Evolutionary conservation across 2,888 invertebrate species (phyloP), one percentile per base, ranked within the genome.

Genomic region (Patella ulyssiponensis): DNA sequence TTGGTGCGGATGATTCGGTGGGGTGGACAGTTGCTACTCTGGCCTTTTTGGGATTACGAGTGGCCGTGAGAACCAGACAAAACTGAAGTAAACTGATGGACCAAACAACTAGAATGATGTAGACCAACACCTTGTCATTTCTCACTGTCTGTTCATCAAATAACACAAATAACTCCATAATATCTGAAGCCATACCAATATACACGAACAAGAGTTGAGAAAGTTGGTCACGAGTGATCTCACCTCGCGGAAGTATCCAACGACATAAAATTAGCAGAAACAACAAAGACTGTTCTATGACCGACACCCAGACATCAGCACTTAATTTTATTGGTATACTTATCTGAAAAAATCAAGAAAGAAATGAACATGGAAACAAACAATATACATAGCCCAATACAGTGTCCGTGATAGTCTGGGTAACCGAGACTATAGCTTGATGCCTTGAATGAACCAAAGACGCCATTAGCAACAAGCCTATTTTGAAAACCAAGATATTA

Each of bases 181-280:
- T 88, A 80, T 90, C 90, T 9, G 88, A 87, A 1, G 91, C 91
- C 80, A 91, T 90, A 51, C 90, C 91, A 74, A 92, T 86, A 81
- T 92, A 92, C 73, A 91, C 92, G 72, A 92, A 87, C n/a, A 92
- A 86, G 3, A 92, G 85, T 79, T 92, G 92, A 0, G 91, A 92
- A 12, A 92, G 86, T 73, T 92, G 89, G 75, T 91, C 89, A 14
- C 91, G 84, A 14, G 89, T 88, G 73, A 92, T 83, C n/a, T 86
- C 79, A 4, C 88, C 89, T 23, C 86, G 83, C 2, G 90, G 90
- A 33, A 90, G 84, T 54, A 89, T 53, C 90, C 90, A 90, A n/a
- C 90, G 81, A 20, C 87, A 86, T 9, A 89, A 74, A 58, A 90
- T 88, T 4, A 90, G 82, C 20, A 88, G 76, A 69, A 89, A 85